Evolutionary conservation across 2,797 vertebrate genomes (phyloP).

Genomic region (Hypotaenidia okinawae): DNA sequence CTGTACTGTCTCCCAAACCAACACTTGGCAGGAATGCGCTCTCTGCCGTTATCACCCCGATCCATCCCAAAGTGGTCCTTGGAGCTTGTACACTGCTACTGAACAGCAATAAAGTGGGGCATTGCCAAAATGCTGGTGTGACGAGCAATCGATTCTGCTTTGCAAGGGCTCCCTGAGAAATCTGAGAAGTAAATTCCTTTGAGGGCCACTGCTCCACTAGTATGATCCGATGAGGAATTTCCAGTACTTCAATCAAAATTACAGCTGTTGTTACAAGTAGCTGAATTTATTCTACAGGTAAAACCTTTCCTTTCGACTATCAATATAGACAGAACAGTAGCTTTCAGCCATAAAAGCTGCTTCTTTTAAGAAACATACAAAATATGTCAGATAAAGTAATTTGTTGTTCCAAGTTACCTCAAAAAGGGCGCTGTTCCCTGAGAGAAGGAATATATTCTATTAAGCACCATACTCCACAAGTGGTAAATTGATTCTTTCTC

Average conservation of each 20-base stretch:
- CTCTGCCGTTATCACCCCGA: neutral
- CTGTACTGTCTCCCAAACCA: neutral
- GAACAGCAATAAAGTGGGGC: neutral
- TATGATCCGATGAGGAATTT: neutral
- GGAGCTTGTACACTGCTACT: neutral
- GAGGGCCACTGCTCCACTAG: neutral
- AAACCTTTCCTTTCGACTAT: neutral
- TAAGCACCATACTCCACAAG: neutral
- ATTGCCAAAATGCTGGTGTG: accelerated
- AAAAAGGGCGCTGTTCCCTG: neutral
- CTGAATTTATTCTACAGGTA: neutral
- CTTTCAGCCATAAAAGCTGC: neutral
- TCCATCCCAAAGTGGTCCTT: neutral
- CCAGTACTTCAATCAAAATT: neutral
- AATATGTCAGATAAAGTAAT: neutral
- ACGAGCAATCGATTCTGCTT: neutral
- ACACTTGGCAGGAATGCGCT: neutral
- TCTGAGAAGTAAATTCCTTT: neutral
- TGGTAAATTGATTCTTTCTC: neutral
- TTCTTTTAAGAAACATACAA: neutral
- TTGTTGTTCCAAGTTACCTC: neutral
- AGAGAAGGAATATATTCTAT: neutral
- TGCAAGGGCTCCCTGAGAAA: neutral
- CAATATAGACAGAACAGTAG: neutral
- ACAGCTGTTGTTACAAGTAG: neutral